phyloP scores from a whole-genome alignment of 2,888 invertebrate genomes.

The Pseudococcus viburni region DNA sequence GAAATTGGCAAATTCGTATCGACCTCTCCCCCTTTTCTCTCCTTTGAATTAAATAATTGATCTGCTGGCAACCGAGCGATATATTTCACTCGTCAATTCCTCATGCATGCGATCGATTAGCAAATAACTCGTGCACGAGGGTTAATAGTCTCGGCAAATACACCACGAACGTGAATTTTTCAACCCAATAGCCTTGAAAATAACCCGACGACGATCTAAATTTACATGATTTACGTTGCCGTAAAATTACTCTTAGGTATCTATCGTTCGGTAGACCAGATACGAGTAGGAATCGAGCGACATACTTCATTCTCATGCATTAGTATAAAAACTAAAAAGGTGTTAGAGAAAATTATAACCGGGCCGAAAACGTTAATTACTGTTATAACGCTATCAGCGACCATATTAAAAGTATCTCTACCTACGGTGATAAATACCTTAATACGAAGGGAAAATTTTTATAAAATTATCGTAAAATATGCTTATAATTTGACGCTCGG shows the following conservation, averaged over 20 bases:
- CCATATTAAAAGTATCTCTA: slow-evolving; percentile 26
- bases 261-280: neutral
- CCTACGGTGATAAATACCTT: neutral
- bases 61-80: neutral
- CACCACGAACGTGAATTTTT: neutral
- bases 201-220: slow-evolving; percentile 26
- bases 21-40: neutral
- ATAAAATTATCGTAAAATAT: slow-evolving; percentile 50
- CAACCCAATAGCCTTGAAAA: slow-evolving; percentile 1
- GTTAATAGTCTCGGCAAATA: slow-evolving; percentile 2
- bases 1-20: too few relatives aligned
- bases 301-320: neutral
- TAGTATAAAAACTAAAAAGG: neutral
- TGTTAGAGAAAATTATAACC: neutral
- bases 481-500: slow-evolving; percentile 21
- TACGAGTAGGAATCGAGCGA: neutral
- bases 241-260: slow-evolving; percentile 29
- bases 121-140: slow-evolving; percentile 5
- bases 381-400: slow-evolving; percentile 54
- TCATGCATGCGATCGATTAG: slow-evolving; percentile 7
- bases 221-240: slow-evolving; percentile 30
- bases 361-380: slow-evolving; percentile 42
- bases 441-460: slow-evolving; percentile 15
- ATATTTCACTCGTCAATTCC: slow-evolving; percentile 20
- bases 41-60: neutral